phyloP scores from a whole-genome alignment of 2,888 invertebrate genomes.

The Ashinkailepas kermadecensis region DNA sequence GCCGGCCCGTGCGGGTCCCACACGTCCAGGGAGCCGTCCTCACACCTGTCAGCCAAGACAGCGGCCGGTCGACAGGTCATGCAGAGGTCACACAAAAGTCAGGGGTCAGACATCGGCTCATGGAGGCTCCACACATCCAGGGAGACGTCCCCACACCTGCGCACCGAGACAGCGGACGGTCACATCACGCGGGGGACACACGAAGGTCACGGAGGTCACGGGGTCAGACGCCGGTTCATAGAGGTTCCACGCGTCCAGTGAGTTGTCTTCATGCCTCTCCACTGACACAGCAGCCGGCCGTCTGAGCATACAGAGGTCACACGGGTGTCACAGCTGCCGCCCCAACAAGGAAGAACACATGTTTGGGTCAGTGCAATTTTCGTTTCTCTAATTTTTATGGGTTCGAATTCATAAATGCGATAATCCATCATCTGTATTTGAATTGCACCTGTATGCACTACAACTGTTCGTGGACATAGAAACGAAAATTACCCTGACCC shows the following conservation, averaged over 20 bases:
- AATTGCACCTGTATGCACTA: no score
- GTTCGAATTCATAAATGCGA: no score
- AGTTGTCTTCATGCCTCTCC: constrained; percentile 27
- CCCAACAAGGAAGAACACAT: no score
- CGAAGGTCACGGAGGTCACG: no score
- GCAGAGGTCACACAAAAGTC: no score
- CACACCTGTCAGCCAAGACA: background rate
- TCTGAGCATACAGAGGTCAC: no score
- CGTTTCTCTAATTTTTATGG: no score
- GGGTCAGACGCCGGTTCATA: constrained; percentile 23
- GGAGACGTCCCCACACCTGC: constrained; percentile 27
- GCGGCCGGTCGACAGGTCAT: background rate
- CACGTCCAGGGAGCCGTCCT: constrained; percentile 31
- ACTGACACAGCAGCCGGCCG: background rate
- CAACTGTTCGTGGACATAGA: no score
- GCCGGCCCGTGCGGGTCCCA: constrained; percentile 33
- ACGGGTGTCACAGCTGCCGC: no score
- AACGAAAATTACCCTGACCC: no score
- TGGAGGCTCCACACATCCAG: constrained; percentile 32
- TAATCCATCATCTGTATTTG: no score
- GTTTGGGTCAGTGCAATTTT: no score
- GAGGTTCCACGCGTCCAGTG: constrained; percentile 33
- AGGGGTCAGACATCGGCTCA: constrained; percentile 25
- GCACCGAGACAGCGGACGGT: background rate
- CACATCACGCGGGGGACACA: background rate